These are phyloP conservation scores for Gallinago media DNA, from an alignment of 2,113 vertebrate species.

Conservation along the genomic window DNA sequence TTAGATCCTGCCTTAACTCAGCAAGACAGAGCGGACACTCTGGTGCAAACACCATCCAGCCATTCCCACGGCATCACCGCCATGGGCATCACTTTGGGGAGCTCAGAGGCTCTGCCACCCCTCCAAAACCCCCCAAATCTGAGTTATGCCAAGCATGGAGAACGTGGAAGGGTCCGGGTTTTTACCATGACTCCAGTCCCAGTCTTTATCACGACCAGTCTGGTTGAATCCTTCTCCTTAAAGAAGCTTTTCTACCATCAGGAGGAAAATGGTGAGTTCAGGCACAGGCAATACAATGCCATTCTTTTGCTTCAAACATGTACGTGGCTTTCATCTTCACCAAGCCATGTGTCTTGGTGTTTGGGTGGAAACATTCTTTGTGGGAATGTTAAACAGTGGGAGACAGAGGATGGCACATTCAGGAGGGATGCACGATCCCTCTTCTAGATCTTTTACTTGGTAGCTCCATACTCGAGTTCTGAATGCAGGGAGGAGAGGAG, in stretches of 20 bases:
- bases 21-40: neutral
- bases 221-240: conserved; percentile 6
- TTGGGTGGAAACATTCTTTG: neutral
- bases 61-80: neutral
- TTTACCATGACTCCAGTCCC: neutral
- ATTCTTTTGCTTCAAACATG: neutral
- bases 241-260: neutral
- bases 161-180: neutral
- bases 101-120: neutral
- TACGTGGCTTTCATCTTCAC: neutral
- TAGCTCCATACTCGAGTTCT: neutral
- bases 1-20: neutral
- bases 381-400: neutral
- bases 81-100: neutral
- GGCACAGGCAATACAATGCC: neutral
- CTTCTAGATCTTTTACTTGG: neutral
- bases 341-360: neutral
- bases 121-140: neutral
- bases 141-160: neutral
- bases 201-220: neutral
- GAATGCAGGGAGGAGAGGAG: neutral
- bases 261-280: neutral
- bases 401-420: neutral
- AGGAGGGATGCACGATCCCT: neutral
- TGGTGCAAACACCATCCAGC: neutral